Conservation (phyloP, 2,888 invertebrate genomes). For the Rotaria macrura region DNA sequence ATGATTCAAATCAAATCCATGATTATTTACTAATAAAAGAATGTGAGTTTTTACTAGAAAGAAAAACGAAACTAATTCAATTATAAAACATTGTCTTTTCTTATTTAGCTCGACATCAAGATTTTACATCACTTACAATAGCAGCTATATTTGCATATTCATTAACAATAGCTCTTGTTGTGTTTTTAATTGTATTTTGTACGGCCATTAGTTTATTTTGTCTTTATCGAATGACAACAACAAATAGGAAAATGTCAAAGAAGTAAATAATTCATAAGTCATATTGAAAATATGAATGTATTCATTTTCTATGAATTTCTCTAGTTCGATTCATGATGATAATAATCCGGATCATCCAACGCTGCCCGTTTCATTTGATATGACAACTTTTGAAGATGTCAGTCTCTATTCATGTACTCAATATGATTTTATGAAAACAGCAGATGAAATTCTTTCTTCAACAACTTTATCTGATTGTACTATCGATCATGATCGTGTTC, state of each 20-base stretch:
- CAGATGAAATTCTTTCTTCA: not conserved
- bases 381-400: not conserved
- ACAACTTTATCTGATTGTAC: not conserved
- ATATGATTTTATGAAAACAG: not conserved
- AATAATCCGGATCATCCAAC: not conserved
- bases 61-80: not conserved
- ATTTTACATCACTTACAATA: not conserved
- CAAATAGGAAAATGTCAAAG: not conserved
- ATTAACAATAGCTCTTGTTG: not conserved
- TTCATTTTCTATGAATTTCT: too few relatives aligned
- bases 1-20: not conserved
- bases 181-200: not conserved
- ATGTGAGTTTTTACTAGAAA: not conserved
- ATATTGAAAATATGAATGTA: too few relatives aligned
- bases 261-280: not conserved
- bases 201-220: not conserved
- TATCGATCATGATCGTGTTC: conserved; percentile 41
- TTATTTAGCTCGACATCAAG: not conserved
- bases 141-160: not conserved
- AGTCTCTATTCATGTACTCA: not conserved
- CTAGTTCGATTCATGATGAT: not conserved
- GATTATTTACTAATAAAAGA: not conserved
- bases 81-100: not conserved
- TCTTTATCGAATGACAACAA: not conserved
- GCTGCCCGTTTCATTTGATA: not conserved